Evolutionary conservation across 2,888 invertebrate species (phyloP), one percentile per base, ranked within the genome.

Genomic region (Microplitis deprimator): DNA sequence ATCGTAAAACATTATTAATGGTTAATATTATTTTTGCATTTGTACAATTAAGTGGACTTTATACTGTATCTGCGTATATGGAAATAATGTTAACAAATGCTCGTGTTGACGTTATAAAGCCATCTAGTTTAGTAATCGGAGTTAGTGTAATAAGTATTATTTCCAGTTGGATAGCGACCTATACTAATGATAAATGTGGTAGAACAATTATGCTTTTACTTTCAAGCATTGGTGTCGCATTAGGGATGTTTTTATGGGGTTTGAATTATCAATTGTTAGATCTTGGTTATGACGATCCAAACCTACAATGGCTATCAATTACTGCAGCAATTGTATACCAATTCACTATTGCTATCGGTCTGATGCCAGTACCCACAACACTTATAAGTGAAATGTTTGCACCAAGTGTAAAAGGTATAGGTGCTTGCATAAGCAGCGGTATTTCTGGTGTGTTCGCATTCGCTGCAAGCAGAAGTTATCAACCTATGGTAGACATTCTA

Each of bases 341-440:
- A 39, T 73, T 83, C 6, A 75, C 80, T 4, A 70, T 85, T 5
- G 85, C 83, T 29, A 7, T 79, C 0, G 86, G 86, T 6, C 40
- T 83, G 1, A 16, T 84, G 80, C 84, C 85, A 4, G 83, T 88
- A 0, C 85, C 85, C 0, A 86, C 80, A 60, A 83, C 85, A 0
- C 75, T 88, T 8, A 82, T 87, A 38, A 82, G 87, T 61, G 87
- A 88, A 79, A 74, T 87, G 10, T 87, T 87, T 69, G 84, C 87
- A 0, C 79, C 84, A 1, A 80, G 84, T 60, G 74, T 86, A 13
- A 88, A 87, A 50, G 85, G 84, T 79, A 72, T 85, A 0, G 86
- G 84, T n/a, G 84, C 85, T 4, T 85, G 82, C 29, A 59, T 84
- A 8, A 72, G 74, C 13, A 87, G 83, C 60, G 77, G 81, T 8